Conservation (phyloP, 2,888 invertebrate genomes). For the Phortica okadai region DNA sequence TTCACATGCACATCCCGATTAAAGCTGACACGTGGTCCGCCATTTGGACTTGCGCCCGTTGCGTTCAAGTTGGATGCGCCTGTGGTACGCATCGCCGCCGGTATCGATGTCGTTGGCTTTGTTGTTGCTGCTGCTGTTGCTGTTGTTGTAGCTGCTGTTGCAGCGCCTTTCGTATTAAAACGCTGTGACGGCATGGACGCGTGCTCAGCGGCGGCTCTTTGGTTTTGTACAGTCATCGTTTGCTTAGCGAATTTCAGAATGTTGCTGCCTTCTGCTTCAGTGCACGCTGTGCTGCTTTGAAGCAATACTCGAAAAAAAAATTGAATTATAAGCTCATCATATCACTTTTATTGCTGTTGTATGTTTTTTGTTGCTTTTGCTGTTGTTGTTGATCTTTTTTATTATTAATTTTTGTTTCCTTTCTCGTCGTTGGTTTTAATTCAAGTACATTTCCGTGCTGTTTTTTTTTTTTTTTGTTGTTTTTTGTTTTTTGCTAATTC, state of each 20-base stretch:
- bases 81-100: constrained; percentile 36
- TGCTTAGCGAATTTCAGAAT: constrained; percentile 53
- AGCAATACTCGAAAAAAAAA: not conserved
- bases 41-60: constrained; percentile 71
- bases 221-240: constrained; percentile 59
- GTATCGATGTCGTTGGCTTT: constrained; percentile 10
- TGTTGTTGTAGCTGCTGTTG: constrained; percentile 42
- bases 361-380: constrained; percentile 35
- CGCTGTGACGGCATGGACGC: constrained; percentile 44
- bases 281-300: not conserved
- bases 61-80: constrained; percentile 48
- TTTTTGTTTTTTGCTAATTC: constrained; percentile 12
- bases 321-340: constrained; percentile 21
- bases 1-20: constrained; percentile 94
- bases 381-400: constrained; percentile 18
- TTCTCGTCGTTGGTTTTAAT: constrained; percentile 7
- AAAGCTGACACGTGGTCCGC: constrained; percentile 89
- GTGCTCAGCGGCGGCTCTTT: constrained; percentile 49
- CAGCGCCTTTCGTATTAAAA: constrained; percentile 32
- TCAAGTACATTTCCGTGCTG: constrained; percentile 9
- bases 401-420: constrained; percentile 6
- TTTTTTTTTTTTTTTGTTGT: constrained; percentile 10
- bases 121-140: constrained; percentile 30
- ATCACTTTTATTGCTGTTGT: constrained; percentile 25
- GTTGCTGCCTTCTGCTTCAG: constrained; percentile 37